Percentiles rank a stretch among this genome's conserved stretches.
Evolutionary conservation across 2,888 invertebrate genomes (phyloP).

Genomic region (Furcula furcula): DNA sequence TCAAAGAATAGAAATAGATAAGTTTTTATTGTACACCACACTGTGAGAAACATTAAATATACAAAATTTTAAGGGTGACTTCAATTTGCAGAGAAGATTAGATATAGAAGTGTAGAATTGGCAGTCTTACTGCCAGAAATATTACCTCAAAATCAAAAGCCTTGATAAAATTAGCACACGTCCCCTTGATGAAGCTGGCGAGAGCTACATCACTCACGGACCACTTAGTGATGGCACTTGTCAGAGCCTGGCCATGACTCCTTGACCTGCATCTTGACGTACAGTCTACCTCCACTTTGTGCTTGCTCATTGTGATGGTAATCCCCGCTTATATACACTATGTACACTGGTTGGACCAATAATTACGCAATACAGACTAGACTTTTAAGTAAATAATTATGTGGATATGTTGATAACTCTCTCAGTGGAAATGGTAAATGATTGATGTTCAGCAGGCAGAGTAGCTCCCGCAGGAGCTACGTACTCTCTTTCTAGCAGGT

Average conservation of each 20-base stretch:
- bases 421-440: slow-evolving; percentile 11
- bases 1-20: too few species aligned
- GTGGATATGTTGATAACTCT: slow-evolving; percentile 26
- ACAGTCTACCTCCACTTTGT: slow-evolving; percentile 76
- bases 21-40: too few species aligned
- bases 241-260: slow-evolving; percentile 81
- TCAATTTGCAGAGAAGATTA: too few species aligned
- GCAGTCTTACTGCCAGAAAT: too few species aligned
- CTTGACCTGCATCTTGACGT: slow-evolving; percentile 81
- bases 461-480: slow-evolving; percentile 65
- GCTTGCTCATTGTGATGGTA: slow-evolving; percentile 61
- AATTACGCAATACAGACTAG: slow-evolving; percentile 17
- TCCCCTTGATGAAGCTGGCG: slow-evolving; percentile 80
- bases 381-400: slow-evolving; percentile 10
- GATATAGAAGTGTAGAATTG: too few species aligned
- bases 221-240: slow-evolving; percentile 84
- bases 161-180: slow-evolving; percentile 83
- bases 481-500: slow-evolving; percentile 41
- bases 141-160: slow-evolving; percentile 82
- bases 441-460: slow-evolving; percentile 39
- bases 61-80: too few species aligned
- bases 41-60: too few species aligned
- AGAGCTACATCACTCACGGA: slow-evolving; percentile 81
- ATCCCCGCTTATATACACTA: slow-evolving; percentile 5
- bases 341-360: slow-evolving; percentile 9